Conservation (phyloP, 1,140 invertebrate genomes). For the Ooceraea biroi region DNA sequence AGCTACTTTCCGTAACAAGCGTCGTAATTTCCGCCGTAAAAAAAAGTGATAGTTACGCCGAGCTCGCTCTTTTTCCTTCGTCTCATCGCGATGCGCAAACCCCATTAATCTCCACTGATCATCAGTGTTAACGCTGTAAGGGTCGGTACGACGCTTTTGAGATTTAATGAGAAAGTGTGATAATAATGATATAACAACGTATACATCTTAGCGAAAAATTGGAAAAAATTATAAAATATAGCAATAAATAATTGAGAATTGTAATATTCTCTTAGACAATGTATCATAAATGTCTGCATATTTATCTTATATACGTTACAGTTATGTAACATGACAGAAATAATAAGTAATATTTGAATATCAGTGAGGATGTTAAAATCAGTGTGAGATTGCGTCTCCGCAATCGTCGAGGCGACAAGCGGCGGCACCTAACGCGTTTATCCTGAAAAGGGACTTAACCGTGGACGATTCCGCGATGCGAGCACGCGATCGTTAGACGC, state of each 20-base stretch:
- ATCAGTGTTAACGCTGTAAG: not conserved
- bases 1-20: constrained; percentile 47
- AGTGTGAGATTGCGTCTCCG: not conserved
- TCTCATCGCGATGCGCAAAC: not conserved
- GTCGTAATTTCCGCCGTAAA: constrained; percentile 52
- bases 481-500: constrained; percentile 50
- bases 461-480: constrained; percentile 4
- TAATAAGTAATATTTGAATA: not conserved
- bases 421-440: constrained; percentile 7
- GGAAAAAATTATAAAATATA: too few relatives aligned
- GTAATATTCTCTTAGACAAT: too few relatives aligned
- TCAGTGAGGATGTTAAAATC: not conserved
- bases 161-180: not conserved
- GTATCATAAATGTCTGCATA: too few relatives aligned
- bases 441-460: constrained; percentile 24
- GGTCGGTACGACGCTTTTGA: not conserved
- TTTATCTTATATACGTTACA: too few relatives aligned
- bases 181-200: too few relatives aligned
- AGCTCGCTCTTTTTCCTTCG: not conserved
- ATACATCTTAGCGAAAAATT: too few relatives aligned
- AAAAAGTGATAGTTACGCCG: constrained; percentile 6
- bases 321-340: too few relatives aligned
- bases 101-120: constrained; percentile 16
- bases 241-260: too few relatives aligned
- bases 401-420: constrained; percentile 17